Evolutionary conservation across 2,888 invertebrate genomes (phyloP), one percentile per base, ranked within the genome.

Genomic region (Heliconius hortense): DNA sequence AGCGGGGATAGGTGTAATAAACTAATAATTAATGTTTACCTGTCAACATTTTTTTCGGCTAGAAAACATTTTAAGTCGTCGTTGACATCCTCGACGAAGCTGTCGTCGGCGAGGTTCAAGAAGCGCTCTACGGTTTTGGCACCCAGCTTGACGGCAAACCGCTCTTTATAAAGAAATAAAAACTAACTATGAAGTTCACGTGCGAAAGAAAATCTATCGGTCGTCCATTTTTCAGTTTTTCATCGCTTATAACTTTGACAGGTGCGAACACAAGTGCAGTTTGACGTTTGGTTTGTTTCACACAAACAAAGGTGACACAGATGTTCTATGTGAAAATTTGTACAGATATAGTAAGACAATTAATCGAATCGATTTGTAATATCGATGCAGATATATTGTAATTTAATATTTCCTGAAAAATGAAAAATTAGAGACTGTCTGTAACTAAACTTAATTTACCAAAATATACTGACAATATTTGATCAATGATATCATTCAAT

Each of bases 1-100:
- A 63, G 39, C 39, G 31, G 24, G 11, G 21, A 13, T 39, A 76
- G 24, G 7, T 53, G 48, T 31, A 72, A 74, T 18, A 63, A 69
- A 69, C 31, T 66, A 66, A 48, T 69, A 82, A 83, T 86, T 87
- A 87, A 85, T 93, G 90, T 93, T 92, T 93, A 94, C 94, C 94
- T 93, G 92, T 93, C 92, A 91, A 88, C 87, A 88, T 87, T 89
- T 89, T 87, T 90, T 85, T 88, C 91, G 86, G 87, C 84, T 82
- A 90, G 83, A 88, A 93, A 94, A 88, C 91, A 92, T 92, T 88
- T 92, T 84, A 94, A 80, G 89, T 94, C 94, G 86, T 94, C 93
- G 85, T 88, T 90, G 81, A 94, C 94, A 91, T 94, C 93, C 80
- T 93, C 92, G 84, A 94, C 87, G 83, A 94, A 94, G 84, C 89